Conservation (phyloP, 2,888 invertebrate species). For the Anagyrus pseudococci region DNA sequence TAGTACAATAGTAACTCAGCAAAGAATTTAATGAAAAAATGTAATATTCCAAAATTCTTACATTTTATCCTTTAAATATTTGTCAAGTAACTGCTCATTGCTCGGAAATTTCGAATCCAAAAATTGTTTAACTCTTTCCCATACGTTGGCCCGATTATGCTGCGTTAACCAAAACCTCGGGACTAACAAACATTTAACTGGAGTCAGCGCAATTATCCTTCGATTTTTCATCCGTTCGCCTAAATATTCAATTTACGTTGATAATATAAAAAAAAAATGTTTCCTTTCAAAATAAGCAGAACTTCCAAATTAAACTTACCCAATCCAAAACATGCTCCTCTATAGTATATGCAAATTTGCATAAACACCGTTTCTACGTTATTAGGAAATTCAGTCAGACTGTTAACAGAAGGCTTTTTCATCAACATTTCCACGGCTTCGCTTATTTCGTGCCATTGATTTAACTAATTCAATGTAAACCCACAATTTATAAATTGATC, state of each 20-base stretch:
- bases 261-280: background rate
- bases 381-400: constrained; percentile 45
- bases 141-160: constrained; percentile 71
- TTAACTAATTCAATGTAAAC: no score
- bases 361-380: constrained; percentile 59
- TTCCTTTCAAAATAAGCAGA: background rate
- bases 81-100: constrained; percentile 66
- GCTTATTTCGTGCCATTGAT: constrained; percentile 57
- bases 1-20: no score
- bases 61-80: constrained; percentile 65
- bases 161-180: constrained; percentile 76
- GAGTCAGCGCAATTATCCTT: constrained; percentile 70
- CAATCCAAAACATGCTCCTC: constrained; percentile 73
- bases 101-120: constrained; percentile 69
- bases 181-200: constrained; percentile 71
- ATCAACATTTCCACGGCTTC: constrained; percentile 52
- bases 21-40: background rate
- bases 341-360: constrained; percentile 68
- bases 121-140: constrained; percentile 70
- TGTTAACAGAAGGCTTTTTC: constrained; percentile 50
- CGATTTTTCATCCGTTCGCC: constrained; percentile 73
- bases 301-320: constrained; percentile 53
- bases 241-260: constrained; percentile 30
- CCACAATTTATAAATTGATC: constrained; percentile 3
- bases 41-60: constrained; percentile 34